These are phyloP conservation scores for Arvicanthis niloticus DNA, from an alignment of 2,113 vertebrate genomes.

Conservation along the genomic window DNA sequence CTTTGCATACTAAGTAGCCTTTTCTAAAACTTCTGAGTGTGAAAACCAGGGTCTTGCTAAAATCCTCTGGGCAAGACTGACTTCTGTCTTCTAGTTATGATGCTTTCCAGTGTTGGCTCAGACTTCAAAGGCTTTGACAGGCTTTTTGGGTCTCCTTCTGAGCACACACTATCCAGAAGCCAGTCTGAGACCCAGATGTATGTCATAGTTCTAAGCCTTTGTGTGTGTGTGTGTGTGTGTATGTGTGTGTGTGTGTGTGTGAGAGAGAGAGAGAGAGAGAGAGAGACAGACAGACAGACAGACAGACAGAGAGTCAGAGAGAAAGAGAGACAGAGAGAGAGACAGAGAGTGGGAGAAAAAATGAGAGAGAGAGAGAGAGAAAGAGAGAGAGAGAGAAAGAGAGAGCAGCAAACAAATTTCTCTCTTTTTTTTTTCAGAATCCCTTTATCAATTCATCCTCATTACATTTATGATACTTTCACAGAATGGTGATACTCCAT, in stretches of 20 bases:
- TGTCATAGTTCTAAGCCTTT: neutral
- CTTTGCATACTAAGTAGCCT: neutral
- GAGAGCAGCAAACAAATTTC: neutral
- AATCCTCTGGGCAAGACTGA: neutral
- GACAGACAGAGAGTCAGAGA: neutral
- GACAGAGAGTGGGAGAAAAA: too few species aligned
- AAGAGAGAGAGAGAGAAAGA: neutral
- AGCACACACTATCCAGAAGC: neutral
- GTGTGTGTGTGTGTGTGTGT: neutral
- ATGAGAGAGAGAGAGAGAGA: too few species aligned
- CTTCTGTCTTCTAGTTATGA: neutral
- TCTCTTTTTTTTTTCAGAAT: neutral
- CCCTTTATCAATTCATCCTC: constrained; percentile 2
- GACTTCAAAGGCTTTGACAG: neutral
- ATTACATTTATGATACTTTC: constrained; percentile 1
- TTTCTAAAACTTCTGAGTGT: neutral
- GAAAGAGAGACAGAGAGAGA: neutral
- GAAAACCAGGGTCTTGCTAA: neutral
- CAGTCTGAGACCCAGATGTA: neutral
- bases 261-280: neutral
- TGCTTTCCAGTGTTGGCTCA: neutral
- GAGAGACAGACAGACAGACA: neutral
- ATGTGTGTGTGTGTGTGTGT: too few species aligned
- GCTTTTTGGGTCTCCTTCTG: neutral
- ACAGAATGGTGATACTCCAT: constrained; percentile 16